phyloP scores from a whole-genome alignment of 2,888 invertebrate genomes.

The Caenorhabditis uteleia region DNA sequence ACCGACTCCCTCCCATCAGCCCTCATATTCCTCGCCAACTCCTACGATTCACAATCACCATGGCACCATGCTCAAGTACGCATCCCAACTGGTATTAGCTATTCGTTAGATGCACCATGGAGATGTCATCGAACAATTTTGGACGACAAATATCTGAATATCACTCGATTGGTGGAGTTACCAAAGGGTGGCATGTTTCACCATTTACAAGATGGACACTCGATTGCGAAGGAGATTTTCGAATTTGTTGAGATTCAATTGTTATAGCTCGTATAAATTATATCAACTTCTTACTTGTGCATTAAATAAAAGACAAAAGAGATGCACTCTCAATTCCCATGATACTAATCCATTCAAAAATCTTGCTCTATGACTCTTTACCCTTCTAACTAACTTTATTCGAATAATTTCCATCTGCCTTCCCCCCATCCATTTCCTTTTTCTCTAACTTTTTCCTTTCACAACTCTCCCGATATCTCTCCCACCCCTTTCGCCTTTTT shows the following conservation, averaged over 20 bases:
- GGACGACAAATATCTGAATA: conserved; percentile 29
- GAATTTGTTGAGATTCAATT: conserved; percentile 50
- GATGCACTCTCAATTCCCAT: too few species aligned
- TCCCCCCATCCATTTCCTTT: too few species aligned
- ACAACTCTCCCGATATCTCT: too few species aligned
- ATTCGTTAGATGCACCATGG: conserved; percentile 36
- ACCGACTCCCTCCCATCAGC: conserved; percentile 41
- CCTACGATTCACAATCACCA: conserved; percentile 15
- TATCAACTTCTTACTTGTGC: too few species aligned
- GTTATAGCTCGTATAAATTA: conserved; percentile 3
- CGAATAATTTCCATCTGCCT: too few species aligned
- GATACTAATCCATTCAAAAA: too few species aligned
- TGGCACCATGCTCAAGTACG: conserved; percentile 24
- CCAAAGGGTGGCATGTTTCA: conserved; percentile 51
- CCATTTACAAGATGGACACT: conserved; percentile 46
- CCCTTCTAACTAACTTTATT: too few species aligned
- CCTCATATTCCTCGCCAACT: conserved; percentile 25
- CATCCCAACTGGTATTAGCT: conserved; percentile 20
- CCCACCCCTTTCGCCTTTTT: too few species aligned
- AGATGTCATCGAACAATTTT: conserved; percentile 12
- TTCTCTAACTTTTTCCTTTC: too few species aligned
- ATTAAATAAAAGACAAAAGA: too few species aligned
- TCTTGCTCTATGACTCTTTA: too few species aligned
- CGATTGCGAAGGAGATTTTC: conserved; percentile 52
- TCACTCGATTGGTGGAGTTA: conserved; percentile 29